Evolutionary conservation across 2,797 vertebrate species (phyloP).

Genomic region (Mallotus villosus): DNA sequence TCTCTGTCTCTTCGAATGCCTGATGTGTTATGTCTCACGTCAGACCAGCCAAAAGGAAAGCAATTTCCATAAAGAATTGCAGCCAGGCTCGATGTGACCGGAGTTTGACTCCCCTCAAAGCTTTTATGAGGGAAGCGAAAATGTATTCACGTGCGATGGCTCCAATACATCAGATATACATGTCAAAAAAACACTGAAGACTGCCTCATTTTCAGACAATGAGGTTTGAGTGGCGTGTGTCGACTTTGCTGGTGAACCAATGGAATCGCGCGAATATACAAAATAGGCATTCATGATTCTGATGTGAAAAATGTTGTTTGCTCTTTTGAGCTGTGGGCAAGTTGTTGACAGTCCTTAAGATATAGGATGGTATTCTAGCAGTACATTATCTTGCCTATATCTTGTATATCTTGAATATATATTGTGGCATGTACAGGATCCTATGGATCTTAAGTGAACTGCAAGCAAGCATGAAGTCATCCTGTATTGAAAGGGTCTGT

Average conservation of each 20-base stretch:
- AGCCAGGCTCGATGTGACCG: conserved; percentile 72
- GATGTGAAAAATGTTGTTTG: background rate
- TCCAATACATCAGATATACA: conserved; percentile 6
- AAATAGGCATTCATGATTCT: too few species aligned
- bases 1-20: conserved; percentile 35
- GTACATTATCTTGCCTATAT: too few species aligned
- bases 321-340: background rate
- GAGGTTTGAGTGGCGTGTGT: background rate
- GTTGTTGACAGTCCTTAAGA: too few species aligned
- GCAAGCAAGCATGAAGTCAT: background rate
- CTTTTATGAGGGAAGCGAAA: conserved; percentile 62
- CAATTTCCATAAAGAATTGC: conserved; percentile 77
- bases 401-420: too few species aligned
- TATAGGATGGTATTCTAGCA: too few species aligned
- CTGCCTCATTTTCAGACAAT: background rate
- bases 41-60: conserved; percentile 57
- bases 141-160: conserved; percentile 65
- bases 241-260: background rate
- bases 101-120: conserved; percentile 73
- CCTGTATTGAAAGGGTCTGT: background rate
- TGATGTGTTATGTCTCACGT: conserved; percentile 60
- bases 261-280: background rate
- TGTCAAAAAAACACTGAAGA: background rate
- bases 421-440: too few species aligned
- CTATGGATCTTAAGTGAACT: too few species aligned